These are phyloP conservation scores for Acleris sparsana DNA, from an alignment of 2,888 invertebrate genomes.

Conservation along the genomic window DNA sequence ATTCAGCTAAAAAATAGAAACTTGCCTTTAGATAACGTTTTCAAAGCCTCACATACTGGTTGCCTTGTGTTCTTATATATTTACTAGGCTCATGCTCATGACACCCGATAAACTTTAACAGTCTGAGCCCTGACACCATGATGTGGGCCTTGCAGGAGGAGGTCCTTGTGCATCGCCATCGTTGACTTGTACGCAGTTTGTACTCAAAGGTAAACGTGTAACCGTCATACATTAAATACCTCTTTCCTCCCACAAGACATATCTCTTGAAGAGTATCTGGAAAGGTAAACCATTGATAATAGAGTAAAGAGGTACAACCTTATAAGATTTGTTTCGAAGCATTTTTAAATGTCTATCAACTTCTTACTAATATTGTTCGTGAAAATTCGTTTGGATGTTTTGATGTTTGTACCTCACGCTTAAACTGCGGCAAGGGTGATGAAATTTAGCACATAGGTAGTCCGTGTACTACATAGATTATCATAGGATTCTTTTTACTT, in stretches of 20 bases:
- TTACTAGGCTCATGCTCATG: constrained; percentile 6
- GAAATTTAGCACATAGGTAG: no score
- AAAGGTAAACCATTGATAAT: constrained; percentile 3
- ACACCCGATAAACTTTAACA: constrained; percentile 5
- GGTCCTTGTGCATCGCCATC: constrained; percentile 29
- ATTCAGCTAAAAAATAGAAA: no score
- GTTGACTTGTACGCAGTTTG: neutral
- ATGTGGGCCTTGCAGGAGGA: constrained; percentile 29
- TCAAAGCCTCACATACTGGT: constrained; percentile 17
- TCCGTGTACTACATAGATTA: no score
- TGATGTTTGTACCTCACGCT: no score
- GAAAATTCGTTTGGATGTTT: no score
- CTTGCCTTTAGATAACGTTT: no score
- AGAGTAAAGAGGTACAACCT: no score
- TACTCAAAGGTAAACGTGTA: constrained; percentile 10
- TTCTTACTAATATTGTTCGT: no score
- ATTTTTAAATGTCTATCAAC: no score
- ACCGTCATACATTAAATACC: constrained; percentile 9
- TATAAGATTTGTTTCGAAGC: no score
- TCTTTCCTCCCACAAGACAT: constrained; percentile 6
- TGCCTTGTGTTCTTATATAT: constrained; percentile 2
- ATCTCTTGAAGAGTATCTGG: constrained; percentile 12
- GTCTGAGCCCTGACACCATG: neutral
- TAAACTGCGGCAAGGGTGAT: no score
- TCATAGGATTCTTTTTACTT: no score